A percentile compares a stretch with the other conserved stretches of the same genome.
Conservation (phyloP, 1,140 invertebrate genomes). For the Drosophila repleta region DNA sequence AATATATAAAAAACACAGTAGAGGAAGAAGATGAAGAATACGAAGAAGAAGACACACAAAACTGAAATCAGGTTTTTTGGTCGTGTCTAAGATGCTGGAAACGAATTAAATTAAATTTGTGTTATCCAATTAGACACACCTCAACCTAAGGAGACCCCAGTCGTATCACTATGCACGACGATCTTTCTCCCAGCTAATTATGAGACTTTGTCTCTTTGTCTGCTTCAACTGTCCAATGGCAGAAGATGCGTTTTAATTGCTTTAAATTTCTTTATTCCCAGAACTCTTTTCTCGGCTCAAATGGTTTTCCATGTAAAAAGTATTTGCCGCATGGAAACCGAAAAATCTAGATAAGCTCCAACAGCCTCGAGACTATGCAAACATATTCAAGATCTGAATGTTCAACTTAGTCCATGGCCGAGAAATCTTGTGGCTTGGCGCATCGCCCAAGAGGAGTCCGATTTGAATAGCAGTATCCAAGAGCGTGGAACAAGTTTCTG, state of each 20-base stretch:
- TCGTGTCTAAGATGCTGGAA: conserved; percentile 58
- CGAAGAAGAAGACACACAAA: conserved; percentile 11
- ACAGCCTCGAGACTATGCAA: background rate
- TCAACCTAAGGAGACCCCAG: conserved; percentile 9
- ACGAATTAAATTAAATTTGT: conserved; percentile 76
- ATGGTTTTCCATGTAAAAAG: conserved; percentile 59
- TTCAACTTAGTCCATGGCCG: conserved; percentile 8
- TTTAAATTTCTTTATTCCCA: conserved; percentile 75
- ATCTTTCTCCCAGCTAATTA: conserved; percentile 81
- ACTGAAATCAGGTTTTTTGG: conserved; percentile 36
- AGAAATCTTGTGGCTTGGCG: conserved; percentile 34
- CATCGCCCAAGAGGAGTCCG: background rate
- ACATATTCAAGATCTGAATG: conserved; percentile 45
- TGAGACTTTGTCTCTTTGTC: conserved; percentile 38
- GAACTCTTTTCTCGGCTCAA: conserved; percentile 58
- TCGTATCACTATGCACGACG: conserved; percentile 48
- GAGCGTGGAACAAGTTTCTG: conserved; percentile 63
- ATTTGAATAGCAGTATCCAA: background rate
- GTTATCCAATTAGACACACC: conserved; percentile 79
- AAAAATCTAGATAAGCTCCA: conserved; percentile 29
- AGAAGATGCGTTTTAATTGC: conserved; percentile 61
- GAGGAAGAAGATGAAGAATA: background rate
- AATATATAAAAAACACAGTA: conserved; percentile 20
- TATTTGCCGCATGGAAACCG: conserved; percentile 14
- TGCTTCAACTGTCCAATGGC: conserved; percentile 33